phyloP scores from a whole-genome alignment of 2,888 invertebrate species.

The Ellobium chinense region DNA sequence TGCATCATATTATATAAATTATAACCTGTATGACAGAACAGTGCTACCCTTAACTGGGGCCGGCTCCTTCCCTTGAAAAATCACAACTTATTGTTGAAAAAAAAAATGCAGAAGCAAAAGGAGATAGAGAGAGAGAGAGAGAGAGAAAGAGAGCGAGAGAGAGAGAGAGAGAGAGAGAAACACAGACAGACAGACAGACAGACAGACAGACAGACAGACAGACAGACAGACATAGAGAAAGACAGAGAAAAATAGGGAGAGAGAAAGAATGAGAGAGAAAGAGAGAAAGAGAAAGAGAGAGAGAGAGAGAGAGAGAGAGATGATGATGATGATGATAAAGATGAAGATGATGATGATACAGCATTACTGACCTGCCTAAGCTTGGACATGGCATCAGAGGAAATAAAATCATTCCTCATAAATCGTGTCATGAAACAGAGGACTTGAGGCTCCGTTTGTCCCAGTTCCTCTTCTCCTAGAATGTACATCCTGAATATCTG shows the following conservation, averaged over 20 bases:
- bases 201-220: too few relatives aligned
- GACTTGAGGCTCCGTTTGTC: constrained; percentile 82
- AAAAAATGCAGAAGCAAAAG: too few relatives aligned
- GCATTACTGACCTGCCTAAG: constrained; percentile 86
- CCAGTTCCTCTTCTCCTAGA: constrained; percentile 94
- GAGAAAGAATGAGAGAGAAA: not conserved
- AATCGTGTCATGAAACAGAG: constrained; percentile 94
- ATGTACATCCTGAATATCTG: constrained; percentile 93
- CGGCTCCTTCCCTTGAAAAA: too few relatives aligned
- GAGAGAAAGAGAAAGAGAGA: not conserved
- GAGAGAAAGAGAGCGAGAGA: too few relatives aligned
- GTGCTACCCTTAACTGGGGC: too few relatives aligned
- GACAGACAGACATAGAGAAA: not conserved
- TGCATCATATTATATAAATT: too few relatives aligned
- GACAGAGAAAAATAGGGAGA: not conserved
- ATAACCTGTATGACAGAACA: too few relatives aligned
- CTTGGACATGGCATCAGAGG: constrained; percentile 97
- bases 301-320: too few relatives aligned
- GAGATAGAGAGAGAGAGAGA: too few relatives aligned
- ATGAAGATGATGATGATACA: not conserved
- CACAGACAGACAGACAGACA: too few relatives aligned
- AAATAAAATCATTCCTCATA: constrained; percentile 92
- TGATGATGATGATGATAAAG: not conserved
- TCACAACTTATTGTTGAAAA: too few relatives aligned
- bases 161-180: too few relatives aligned